These are phyloP conservation scores for Rhyzopertha dominica DNA, from an alignment of 1,140 invertebrate genomes.

Conservation along the genomic window DNA sequence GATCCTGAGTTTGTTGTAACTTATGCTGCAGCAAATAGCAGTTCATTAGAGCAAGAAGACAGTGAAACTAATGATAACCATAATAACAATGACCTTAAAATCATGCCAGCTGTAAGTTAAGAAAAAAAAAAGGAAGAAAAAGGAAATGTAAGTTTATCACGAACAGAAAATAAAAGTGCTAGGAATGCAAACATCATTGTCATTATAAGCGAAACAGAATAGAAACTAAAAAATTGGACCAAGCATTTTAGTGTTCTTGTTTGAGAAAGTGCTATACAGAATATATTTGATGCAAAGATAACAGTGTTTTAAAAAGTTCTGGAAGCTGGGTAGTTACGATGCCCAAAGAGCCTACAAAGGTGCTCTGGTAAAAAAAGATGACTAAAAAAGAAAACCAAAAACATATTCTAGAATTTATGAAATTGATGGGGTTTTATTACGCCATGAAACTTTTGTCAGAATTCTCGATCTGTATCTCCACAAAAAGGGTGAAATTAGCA, in stretches of 20 bases:
- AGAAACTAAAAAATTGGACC: not conserved
- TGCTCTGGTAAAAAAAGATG: not conserved
- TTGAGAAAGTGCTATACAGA: slow-evolving; percentile 1
- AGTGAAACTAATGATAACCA: not conserved
- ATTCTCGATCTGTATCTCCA: not conserved
- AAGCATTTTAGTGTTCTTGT: not conserved
- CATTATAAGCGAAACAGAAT: not conserved
- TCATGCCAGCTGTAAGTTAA: no score
- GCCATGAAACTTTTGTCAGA: not conserved
- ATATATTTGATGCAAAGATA: not conserved
- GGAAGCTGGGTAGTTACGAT: no score
- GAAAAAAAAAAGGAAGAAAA: not conserved
- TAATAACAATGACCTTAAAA: not conserved
- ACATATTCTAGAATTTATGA: no score
- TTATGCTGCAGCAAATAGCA: not conserved
- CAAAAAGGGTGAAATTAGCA: slow-evolving; percentile 2
- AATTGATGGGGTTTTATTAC: no score
- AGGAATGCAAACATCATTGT: not conserved
- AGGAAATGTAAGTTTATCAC: not conserved
- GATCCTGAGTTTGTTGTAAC: slow-evolving; percentile 1
- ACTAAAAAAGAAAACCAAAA: not conserved
- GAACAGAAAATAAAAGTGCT: not conserved
- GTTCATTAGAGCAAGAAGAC: slow-evolving; percentile 3
- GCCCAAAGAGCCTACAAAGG: slow-evolving; percentile 1
- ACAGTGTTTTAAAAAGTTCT: slow-evolving; percentile 1